Evolutionary conservation across 2,888 invertebrate genomes (phyloP).

Genomic region (Calliopum simillimum): DNA sequence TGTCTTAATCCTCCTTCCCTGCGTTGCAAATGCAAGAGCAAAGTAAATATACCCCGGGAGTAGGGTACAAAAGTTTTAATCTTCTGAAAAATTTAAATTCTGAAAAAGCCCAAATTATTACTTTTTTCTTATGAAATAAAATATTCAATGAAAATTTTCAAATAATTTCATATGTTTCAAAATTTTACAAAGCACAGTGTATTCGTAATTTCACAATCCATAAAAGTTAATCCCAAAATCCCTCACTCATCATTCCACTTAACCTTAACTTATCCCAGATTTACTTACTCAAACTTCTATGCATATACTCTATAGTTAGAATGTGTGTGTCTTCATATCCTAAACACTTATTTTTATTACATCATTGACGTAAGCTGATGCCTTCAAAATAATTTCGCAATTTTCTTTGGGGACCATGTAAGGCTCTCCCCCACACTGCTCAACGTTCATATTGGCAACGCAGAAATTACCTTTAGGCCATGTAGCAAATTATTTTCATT

Average conservation of each 20-base stretch:
- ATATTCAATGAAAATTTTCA: no score
- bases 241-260: conserved; percentile 22
- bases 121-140: no score
- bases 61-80: no score
- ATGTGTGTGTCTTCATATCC: conserved; percentile 1
- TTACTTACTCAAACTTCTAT: conserved; percentile 11
- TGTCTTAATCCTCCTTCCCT: no score
- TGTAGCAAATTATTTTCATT: conserved; percentile 49
- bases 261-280: conserved; percentile 7
- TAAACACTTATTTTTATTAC: conserved; percentile 37
- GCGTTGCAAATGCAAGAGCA: no score
- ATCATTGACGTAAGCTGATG: conserved; percentile 40
- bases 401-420: not conserved
- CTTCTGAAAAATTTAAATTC: no score
- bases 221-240: conserved; percentile 13
- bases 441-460: not conserved
- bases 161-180: not conserved
- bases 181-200: not conserved
- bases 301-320: not conserved
- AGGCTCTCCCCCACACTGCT: not conserved
- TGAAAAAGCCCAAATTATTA: no score
- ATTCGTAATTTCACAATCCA: no score
- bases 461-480: conserved; percentile 49
- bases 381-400: conserved; percentile 31
- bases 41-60: no score